Evolutionary conservation across 2,113 vertebrate genomes (phyloP), one percentile per base, ranked within the genome.

Genomic region (Chrysochloris asiatica): DNA sequence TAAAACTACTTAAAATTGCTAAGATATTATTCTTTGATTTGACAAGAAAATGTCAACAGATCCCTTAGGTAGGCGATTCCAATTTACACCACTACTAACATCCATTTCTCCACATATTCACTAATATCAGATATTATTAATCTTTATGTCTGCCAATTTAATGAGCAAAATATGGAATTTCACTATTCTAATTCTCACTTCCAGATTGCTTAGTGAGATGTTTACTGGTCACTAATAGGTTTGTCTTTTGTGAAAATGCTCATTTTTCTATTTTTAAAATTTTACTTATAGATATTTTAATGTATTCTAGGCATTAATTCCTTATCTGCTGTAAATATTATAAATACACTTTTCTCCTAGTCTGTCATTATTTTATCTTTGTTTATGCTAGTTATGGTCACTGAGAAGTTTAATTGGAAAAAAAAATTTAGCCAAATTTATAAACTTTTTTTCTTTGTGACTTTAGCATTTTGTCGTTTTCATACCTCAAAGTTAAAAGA

Each of bases 351-450:
- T n/a, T n/a, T n/a, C n/a, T n/a, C n/a, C n/a, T n/a, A n/a, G n/a
- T 54, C 38, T 89, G 45, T 82, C 45, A 71, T n/a, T n/a, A n/a
- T 65, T 86, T 92, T 77, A 89, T 61, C 50, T 71, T 86, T 85
- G 63, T 65, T 54, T 94, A 84, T 89, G 56, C 10, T 81, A 30
- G 6, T 24, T 43, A 84, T 1, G n/a, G n/a, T n/a, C n/a, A n/a
- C n/a, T n/a, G 43, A 59, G 41, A 75, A 75, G 56, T 67, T 71
- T 84, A 78, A 88, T 78, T 78, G 76, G n/a, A n/a, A 56, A 22
- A 36, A 24, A 50, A 71, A 50, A 71, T 81, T 88, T 33, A 71
- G 26, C 45, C n/a, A 63, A 72, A 79, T 63, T 93, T 80, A 50
- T 88, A 63, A 75, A 75, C 56, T 80, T 26, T 81, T 89, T 65